phyloP scores from a whole-genome alignment of 2,888 invertebrate species.

The Amiota communis region DNA sequence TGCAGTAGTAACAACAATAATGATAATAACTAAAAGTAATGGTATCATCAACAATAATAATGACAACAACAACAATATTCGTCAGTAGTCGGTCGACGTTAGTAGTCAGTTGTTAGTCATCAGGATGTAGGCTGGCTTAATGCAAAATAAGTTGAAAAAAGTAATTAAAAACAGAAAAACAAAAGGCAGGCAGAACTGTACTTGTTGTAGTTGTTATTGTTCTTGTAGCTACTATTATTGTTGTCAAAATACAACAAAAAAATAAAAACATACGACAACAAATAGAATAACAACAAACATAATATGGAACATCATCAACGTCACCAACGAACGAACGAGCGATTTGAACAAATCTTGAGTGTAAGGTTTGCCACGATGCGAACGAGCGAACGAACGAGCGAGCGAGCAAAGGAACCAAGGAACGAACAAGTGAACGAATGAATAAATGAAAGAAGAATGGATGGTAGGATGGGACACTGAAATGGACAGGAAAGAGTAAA shows the following conservation, averaged over 20 bases:
- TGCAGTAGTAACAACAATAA: constrained; percentile 36
- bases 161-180: constrained; percentile 56
- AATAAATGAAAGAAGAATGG: constrained; percentile 40
- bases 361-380: too few species aligned
- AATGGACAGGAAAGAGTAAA: not conserved
- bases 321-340: not conserved
- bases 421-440: not conserved
- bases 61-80: constrained; percentile 27
- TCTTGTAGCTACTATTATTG: constrained; percentile 36
- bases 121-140: constrained; percentile 43
- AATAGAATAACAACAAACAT: constrained; percentile 36
- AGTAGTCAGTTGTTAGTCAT: constrained; percentile 34
- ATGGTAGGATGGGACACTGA: not conserved
- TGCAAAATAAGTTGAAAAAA: constrained; percentile 67
- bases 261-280: constrained; percentile 24
- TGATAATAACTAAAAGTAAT: too few species aligned
- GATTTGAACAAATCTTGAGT: too few species aligned
- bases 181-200: constrained; percentile 26
- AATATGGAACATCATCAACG: constrained; percentile 20
- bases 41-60: too few species aligned
- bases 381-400: not conserved
- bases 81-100: constrained; percentile 26
- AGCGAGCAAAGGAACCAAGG: not conserved
- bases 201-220: not conserved
- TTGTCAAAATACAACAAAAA: constrained; percentile 18